These are phyloP conservation scores for Xyliphius kryptos DNA, from an alignment of 2,113 vertebrate genomes.

Conservation along the genomic window DNA sequence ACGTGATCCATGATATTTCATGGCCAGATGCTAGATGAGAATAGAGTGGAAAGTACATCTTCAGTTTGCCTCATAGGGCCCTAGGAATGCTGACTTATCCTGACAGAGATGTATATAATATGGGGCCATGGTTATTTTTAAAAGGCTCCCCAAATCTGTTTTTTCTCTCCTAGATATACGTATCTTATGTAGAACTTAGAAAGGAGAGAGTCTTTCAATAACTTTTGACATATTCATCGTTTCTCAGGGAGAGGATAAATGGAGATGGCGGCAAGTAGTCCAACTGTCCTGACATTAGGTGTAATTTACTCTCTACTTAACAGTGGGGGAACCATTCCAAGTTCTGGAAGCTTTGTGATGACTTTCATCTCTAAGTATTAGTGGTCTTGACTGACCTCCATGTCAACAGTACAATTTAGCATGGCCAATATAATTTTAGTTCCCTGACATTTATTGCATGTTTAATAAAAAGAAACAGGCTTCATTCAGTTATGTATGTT, in stretches of 20 bases:
- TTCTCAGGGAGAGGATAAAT: constrained; percentile 1
- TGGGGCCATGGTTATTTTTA: constrained; percentile 11
- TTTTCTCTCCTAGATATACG: constrained; percentile 2
- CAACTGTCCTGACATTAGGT: too few relatives aligned
- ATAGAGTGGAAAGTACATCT: constrained; percentile 9
- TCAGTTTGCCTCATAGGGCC: constrained; percentile 13
- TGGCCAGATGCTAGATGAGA: constrained; percentile 14
- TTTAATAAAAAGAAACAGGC: too few relatives aligned
- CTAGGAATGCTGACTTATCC: constrained; percentile 34
- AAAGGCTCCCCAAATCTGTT: constrained; percentile 31
- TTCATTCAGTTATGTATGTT: too few relatives aligned
- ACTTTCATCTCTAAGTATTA: constrained; percentile 15
- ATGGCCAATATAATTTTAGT: too few relatives aligned
- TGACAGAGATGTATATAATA: constrained; percentile 30
- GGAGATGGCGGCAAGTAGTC: constrained; percentile 4
- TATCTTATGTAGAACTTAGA: constrained; percentile 14
- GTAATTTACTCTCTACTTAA: too few relatives aligned
- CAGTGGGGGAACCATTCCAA: too few relatives aligned
- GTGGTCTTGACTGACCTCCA: constrained; percentile 3
- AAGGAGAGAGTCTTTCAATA: constrained; percentile 15
- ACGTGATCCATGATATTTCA: too few relatives aligned
- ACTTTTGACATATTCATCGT: constrained; percentile 12
- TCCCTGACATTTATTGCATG: too few relatives aligned
- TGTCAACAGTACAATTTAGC: constrained; percentile 12
- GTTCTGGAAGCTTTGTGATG: background rate